A percentile compares a stretch with the other conserved stretches of the same genome.
phyloP scores from a whole-genome alignment of 2,797 vertebrate genomes.

The Sarcophilus harrisii region DNA sequence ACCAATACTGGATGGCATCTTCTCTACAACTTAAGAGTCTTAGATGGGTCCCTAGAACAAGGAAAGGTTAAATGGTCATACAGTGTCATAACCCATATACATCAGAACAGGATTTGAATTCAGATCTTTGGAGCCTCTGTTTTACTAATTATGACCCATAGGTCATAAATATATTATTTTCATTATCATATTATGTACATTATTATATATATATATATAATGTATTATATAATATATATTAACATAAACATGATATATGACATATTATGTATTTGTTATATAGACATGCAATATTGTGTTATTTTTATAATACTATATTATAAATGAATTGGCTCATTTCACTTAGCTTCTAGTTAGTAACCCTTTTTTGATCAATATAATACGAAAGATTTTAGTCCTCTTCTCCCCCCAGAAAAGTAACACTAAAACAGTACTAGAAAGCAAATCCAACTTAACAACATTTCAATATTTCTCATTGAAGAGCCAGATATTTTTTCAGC shows the following conservation, averaged over 20 bases:
- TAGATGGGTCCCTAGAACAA: background rate
- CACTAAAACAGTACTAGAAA: background rate
- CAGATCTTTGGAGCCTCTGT: background rate
- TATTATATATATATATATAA: too few relatives aligned
- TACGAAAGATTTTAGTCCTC: constrained; percentile 4
- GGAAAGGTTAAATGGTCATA: background rate
- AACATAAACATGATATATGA: too few relatives aligned
- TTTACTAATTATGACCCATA: background rate
- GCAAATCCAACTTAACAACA: background rate
- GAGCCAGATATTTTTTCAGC: background rate
- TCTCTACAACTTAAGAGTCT: background rate
- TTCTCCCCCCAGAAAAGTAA: background rate
- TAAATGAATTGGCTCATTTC: background rate
- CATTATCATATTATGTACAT: too few relatives aligned
- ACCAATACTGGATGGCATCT: background rate
- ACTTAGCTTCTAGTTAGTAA: background rate
- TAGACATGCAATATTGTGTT: too few relatives aligned
- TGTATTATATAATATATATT: too few relatives aligned
- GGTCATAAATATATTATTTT: too few relatives aligned
- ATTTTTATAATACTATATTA: too few relatives aligned
- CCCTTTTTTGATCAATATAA: background rate
- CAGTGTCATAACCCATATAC: background rate
- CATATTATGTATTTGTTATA: too few relatives aligned
- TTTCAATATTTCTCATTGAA: constrained; percentile 27
- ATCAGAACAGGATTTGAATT: background rate